phyloP scores from a whole-genome alignment of 2,113 vertebrate genomes.

The Andinoacara biseriatus region DNA sequence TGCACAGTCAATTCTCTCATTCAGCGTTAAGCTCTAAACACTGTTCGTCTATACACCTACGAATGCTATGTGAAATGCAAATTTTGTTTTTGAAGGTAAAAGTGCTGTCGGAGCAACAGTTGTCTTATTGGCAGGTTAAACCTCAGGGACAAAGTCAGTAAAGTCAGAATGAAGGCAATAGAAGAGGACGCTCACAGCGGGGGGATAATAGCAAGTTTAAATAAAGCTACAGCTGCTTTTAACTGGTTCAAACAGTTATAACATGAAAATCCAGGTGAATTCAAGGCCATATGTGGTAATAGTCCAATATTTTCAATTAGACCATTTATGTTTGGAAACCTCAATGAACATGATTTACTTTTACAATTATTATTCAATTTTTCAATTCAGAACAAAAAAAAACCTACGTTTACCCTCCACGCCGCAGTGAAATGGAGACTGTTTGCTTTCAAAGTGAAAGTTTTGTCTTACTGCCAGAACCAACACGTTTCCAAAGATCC shows the following conservation, averaged over 20 bases:
- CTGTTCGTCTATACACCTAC: neutral
- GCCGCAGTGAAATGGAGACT: neutral
- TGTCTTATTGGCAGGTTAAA: conserved; percentile 17
- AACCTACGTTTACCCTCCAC: too few relatives aligned
- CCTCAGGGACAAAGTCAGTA: neutral
- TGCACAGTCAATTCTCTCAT: neutral
- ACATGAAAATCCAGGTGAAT: too few relatives aligned
- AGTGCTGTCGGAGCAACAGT: conserved; percentile 1
- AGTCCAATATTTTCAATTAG: too few relatives aligned
- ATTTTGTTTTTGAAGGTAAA: conserved; percentile 7
- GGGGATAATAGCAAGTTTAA: neutral
- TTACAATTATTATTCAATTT: neutral
- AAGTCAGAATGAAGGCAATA: neutral
- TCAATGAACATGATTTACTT: neutral
- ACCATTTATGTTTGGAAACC: accelerated
- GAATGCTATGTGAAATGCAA: neutral
- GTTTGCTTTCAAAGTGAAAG: neutral
- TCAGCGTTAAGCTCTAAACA: neutral
- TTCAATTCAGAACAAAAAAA: neutral
- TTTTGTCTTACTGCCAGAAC: neutral
- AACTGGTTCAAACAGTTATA: too few relatives aligned
- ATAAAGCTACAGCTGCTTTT: too few relatives aligned
- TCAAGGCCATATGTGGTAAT: too few relatives aligned
- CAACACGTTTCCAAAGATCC: accelerated
- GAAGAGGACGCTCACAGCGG: too few relatives aligned